Evolutionary conservation across 2,113 vertebrate genomes (phyloP), one percentile per base, ranked within the genome.

Genomic region (Falcunculus frontatus): DNA sequence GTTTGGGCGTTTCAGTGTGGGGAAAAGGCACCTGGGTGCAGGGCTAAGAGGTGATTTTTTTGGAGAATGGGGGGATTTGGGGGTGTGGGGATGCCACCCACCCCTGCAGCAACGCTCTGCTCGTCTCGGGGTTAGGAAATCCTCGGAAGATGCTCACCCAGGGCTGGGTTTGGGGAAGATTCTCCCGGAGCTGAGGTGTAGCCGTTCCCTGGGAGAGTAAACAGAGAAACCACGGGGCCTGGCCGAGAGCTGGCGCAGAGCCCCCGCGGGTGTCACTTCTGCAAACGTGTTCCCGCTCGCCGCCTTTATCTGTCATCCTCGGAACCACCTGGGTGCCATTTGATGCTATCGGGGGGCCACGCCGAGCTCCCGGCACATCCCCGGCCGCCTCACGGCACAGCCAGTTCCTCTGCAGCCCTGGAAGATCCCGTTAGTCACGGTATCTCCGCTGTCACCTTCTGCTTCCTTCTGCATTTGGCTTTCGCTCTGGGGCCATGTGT

Each of bases 401-500:
- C n/a, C 84, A 46, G 93, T 95, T 96, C 96, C 96, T 73, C 91
- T 69, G 63, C 33, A 2, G 93, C 80, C 69, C 83, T 9, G 96
- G 84, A 67, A 86, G 91, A 47, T 72, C 93, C 95, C 77, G 11
- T 91, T 68, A 95, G 95, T 97, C 96, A 95, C 93, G 86, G 84
- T 91, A 96, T 95, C 91, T 86, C 42, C 55, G 10, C 89, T 52
- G 84, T 87, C 94, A 96, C 94, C 96, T 97, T 95, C 95, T 93
- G 95, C 90, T 97, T 97, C 96, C 96, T 97, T 94, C 95, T 96
- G 77, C 89, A 75, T 95, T 95, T 95, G 95, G 96, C 95, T 96
- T 82, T 72, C 52, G 69, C 95, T 72, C 79, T 6, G 60, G 77
- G 2, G 81, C 93, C 96, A 91, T 95, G 87, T 96, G 96, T 49